Conservation (phyloP, 23 tunicate genomes). For the Halocynthia roretzi region DNA sequence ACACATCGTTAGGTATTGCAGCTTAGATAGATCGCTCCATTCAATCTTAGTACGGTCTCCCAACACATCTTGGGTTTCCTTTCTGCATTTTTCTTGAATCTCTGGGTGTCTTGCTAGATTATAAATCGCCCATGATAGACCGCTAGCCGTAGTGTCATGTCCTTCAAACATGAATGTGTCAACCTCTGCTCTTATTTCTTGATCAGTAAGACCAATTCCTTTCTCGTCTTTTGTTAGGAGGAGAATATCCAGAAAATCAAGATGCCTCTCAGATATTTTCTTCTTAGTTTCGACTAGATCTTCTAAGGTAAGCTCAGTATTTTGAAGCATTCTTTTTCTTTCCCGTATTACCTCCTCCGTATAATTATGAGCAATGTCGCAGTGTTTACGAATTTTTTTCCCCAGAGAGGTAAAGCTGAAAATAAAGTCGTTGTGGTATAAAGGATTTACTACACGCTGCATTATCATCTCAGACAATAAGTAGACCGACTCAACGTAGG, state of each 20-base stretch:
- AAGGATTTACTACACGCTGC: conserved; percentile 23
- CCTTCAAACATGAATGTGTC: conserved; percentile 75
- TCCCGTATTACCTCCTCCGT: conserved; percentile 26
- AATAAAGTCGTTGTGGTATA: conserved; percentile 29
- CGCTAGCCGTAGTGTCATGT: conserved; percentile 75
- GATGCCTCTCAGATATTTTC: not conserved
- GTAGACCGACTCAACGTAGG: conserved; percentile 34
- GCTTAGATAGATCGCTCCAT: conserved; percentile 1
- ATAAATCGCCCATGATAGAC: conserved; percentile 26
- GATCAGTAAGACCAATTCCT: conserved; percentile 47
- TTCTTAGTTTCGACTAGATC: too few relatives aligned
- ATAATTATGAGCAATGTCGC: conserved; percentile 18
- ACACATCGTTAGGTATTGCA: conserved; percentile 13
- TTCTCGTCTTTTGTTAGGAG: conserved; percentile 43
- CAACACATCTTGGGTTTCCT: conserved; percentile 15
- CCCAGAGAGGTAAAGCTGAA: conserved; percentile 25
- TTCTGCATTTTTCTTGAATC: conserved; percentile 16
- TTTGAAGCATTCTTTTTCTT: not conserved
- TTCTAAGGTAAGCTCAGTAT: too few relatives aligned
- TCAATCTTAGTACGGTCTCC: conserved; percentile 9
- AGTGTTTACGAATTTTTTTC: conserved; percentile 21
- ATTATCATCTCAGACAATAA: not conserved
- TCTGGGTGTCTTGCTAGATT: conserved; percentile 29
- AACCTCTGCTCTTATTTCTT: conserved; percentile 65
- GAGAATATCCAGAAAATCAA: conserved; percentile 52